Base-by-base conservation (phyloP, 2,888 invertebrate species). In the Carterocephalus palaemon region DNA sequence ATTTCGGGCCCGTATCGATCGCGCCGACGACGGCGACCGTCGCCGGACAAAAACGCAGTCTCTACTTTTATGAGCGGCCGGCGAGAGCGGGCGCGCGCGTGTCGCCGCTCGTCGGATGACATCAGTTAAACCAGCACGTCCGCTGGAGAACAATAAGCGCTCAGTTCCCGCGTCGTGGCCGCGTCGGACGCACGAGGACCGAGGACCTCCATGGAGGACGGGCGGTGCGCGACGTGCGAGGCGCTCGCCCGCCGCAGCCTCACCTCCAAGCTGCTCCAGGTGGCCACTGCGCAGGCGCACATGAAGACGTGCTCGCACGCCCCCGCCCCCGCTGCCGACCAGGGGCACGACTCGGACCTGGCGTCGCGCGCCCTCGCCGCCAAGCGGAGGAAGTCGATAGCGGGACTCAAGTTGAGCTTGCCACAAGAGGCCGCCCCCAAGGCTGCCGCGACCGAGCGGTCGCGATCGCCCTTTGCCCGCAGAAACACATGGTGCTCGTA, bases 401-500 rank as follows among this genome's bases (percentile, higher is more conserved):
- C 85, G 16, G 64, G 81, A 48, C 70, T 85, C 57, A 84, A 77
- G 57, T 64, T 87, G 33, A 84, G 70, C 59, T 67, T 86, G 39
- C 60, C 74, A 3, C 61, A 70, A 47, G 86, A 86, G 15, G 54
- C 60, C 37, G 71, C 59, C 47, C 67, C 68, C 48, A 84, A 70
- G 61, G 56, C 70, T 46, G 62, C 71, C 12, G 49, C 70, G 5
- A 51, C 67, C 37, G 75, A 79, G 60, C 72, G 58, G 48, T 56
- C 69, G 41, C 76, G 82, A 56, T 67, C 70, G 34, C 62, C 62
- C 52, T 70, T 73, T 57, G 78, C 70, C 46, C 84, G 88, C 59
- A 75, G 88, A 56, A 88, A 88, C 72, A 87, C 88, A 59, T 88
- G 88, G 88, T 86, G 87, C 75, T 78, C 87, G 88, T 88, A 78